Base-by-base conservation (phyloP, 2,888 invertebrate species). In the Parnassius orleans region DNA sequence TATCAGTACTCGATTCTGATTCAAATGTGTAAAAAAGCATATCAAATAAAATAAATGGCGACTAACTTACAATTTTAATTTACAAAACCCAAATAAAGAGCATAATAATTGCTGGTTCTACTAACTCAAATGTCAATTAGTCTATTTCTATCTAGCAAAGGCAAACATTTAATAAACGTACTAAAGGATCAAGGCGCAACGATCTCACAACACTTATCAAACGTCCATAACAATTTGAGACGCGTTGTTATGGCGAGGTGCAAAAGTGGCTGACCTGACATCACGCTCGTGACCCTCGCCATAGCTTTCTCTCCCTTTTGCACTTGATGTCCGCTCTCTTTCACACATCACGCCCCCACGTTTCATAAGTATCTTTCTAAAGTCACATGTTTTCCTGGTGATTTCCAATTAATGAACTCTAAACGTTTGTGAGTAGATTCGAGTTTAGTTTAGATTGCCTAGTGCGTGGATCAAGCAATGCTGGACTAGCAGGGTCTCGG, bases 211-310 rank as follows among this genome's bases (percentile, higher is more conserved):
- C 89, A 90, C 90, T 90, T 90, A 90, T 90, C 91, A 90, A 87
- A 87, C 90, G 88, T 90, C 91, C 88, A 90, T 91, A 92, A 92
- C 90, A 92, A 92, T 92, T 92, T 92, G 90, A 92, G 89, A 90
- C 90, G 89, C 90, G 90, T 91, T 90, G 92, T 92, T 91, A 90
- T 86, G 84, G 87, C 86, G 92, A 92, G 92, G 92, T 92, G 89
- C 92, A 92, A 92, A 91, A 91, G 91, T 90, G 92, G 90, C 90
- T 92, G 90, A 91, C 91, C 92, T 92, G 88, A 90, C 91, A 92
- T 92, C 92, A 92, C 93, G 92, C 87, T 80, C 86, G 87, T 90
- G 92, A 92, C 92, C 93, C 90, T 85, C 80, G 76, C 75, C 71
- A 72, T 75, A 71, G 73, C 68, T 69, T 66, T 79, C 69, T 87